These are phyloP conservation scores for Xestia c-nigrum DNA, from an alignment of 2,888 invertebrate genomes.

Conservation along the genomic window DNA sequence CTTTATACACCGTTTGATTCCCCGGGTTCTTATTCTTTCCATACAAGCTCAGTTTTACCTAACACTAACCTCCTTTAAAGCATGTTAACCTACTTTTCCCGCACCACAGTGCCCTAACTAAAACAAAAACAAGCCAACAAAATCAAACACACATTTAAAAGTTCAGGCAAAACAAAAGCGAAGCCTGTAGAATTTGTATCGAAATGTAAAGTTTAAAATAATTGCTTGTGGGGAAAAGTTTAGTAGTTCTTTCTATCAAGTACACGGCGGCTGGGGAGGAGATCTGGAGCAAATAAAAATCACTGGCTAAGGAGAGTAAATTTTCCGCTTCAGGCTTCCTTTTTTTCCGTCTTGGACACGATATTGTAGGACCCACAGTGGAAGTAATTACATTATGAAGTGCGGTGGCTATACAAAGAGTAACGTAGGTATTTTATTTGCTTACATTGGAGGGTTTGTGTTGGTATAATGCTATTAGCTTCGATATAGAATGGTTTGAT, in stretches of 20 bases:
- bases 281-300: constrained; percentile 66
- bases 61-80: constrained; percentile 51
- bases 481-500: constrained; percentile 41
- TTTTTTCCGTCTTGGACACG: constrained; percentile 61
- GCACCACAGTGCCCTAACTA: constrained; percentile 48
- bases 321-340: constrained; percentile 61
- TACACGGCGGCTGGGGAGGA: constrained; percentile 48
- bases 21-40: constrained; percentile 39
- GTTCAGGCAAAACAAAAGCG: constrained; percentile 59
- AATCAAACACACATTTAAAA: constrained; percentile 62
- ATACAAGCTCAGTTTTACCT: constrained; percentile 35
- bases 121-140: constrained; percentile 58
- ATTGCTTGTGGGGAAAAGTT: constrained; percentile 62
- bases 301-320: constrained; percentile 64
- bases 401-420: constrained; percentile 43
- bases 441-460: constrained; percentile 44
- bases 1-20: constrained; percentile 18
- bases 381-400: constrained; percentile 63
- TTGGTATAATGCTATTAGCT: constrained; percentile 58
- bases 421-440: constrained; percentile 48
- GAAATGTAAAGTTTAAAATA: constrained; percentile 67
- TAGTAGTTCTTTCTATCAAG: constrained; percentile 59
- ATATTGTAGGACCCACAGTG: constrained; percentile 55
- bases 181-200: constrained; percentile 59
- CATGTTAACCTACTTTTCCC: constrained; percentile 58